Base-by-base conservation (phyloP, 2,888 invertebrate species). In the Ditylenchus weischeri region DNA sequence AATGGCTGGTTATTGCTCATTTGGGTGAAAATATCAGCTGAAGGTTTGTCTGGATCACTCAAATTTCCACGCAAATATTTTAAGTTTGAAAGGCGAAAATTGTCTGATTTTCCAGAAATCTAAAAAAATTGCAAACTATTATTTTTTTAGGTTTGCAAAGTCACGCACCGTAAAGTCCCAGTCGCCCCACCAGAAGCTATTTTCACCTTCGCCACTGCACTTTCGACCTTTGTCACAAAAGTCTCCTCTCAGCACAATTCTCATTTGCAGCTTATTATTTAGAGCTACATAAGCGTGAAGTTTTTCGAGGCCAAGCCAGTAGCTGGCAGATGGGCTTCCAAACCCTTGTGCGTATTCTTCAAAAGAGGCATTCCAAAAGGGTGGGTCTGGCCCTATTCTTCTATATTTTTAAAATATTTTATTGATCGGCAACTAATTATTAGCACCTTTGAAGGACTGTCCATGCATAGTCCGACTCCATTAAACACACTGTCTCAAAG, bases 341-440 rank as follows among this genome's bases (percentile, higher is more conserved):
- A 78, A 78, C 4, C 78, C 78, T n/a, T 63, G 15, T 11, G 68
- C 65, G 66, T 76, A 78, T 21, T 77, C 72, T 2, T 72, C 66
- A 62, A 72, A 73, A 19, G 71, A 69, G 23, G 65, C 50, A n/a
- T 74, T 72, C 66, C 77, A 72, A 54, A 69, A 69, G 13, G 62
- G 68, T 19, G 54, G 18, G 23, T 64, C 29, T 11, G 38, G 29
- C 18, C 69, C 50, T n/a, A 68, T 64, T 13, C 69, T 71, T 66
- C 58, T 66, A 38, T 66, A 67, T 48, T n/a, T 15, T 8, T 8
- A 43, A 5, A 57, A 43, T 65, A 70, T 7, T 19, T 3, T 6
- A 23, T 62, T 10, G 43, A 43, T 43, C 38, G 2, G 2, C 43
- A 43, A 15, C 3, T 64, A 18, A 64, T 29, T 54, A 7, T 54